Conservation (phyloP, 2,888 invertebrate genomes). For the Petrolisthes manimaculis region DNA sequence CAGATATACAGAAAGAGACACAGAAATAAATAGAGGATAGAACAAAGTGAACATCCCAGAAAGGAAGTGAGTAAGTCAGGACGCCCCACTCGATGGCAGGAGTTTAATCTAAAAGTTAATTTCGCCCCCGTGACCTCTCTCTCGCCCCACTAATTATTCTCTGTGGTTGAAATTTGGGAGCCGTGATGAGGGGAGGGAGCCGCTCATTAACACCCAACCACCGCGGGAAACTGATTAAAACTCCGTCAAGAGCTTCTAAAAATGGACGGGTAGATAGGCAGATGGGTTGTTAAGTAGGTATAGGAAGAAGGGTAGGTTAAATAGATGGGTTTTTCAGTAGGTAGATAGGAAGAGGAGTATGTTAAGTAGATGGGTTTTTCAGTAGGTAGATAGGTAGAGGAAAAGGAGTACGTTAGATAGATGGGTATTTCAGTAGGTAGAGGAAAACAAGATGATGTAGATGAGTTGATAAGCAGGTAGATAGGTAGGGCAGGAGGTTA, state of each 20-base stretch:
- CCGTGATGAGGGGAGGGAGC: slow-evolving; percentile 13
- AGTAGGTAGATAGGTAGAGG: no score
- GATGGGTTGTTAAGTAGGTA: no score
- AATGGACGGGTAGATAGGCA: no score
- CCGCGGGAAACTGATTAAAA: slow-evolving; percentile 33
- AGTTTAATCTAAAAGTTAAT: slow-evolving; percentile 45
- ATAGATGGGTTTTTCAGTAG: no score
- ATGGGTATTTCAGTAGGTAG: no score
- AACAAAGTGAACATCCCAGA: background rate
- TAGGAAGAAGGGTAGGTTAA: no score
- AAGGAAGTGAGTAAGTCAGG: background rate
- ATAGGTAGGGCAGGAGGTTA: no score
- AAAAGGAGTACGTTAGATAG: no score
- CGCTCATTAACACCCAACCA: slow-evolving; percentile 21
- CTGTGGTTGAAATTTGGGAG: slow-evolving; percentile 35
- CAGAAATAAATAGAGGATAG: background rate
- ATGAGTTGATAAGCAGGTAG: no score
- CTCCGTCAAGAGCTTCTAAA: background rate
- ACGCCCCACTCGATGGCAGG: background rate
- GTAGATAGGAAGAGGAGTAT: no score
- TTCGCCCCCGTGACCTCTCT: slow-evolving; percentile 28
- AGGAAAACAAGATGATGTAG: no score
- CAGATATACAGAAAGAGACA: background rate
- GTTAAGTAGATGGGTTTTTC: no score
- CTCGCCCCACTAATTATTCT: slow-evolving; percentile 37